Evolutionary conservation across 1,140 invertebrate genomes (phyloP), one percentile per base, ranked within the genome.

Genomic region (Drosophila albomicans): DNA sequence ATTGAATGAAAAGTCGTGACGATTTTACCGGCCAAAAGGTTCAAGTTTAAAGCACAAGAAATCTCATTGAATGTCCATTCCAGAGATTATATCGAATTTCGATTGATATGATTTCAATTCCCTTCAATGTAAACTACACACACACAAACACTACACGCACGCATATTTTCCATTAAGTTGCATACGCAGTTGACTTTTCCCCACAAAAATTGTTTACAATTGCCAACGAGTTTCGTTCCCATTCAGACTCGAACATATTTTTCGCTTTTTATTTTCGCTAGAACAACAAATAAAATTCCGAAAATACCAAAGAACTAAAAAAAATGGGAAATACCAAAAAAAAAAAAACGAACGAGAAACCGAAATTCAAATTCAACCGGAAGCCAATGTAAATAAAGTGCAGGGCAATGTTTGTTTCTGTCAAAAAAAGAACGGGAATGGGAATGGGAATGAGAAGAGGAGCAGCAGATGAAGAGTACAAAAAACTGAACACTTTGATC

Each of bases 371-470:
- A 89, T 74, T 89, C 85, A 85, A 85, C 86, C 85, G 85, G 85
- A 89, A 89, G 85, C 86, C 81, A 89, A 81, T 89, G 85, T 89
- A 89, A 89, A 89, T 89, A 89, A 89, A 89, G 69, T 81, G 85
- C 74, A 72, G 59, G 41, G 45, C 86, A 57, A 89, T 89, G 85
- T 89, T 89, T 89, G 85, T 89, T 85, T 89, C 85, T 82, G 85
- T 89, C 86, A 89, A 89, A 80, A 72, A 78, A 81, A 52, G 70
- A 72, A 38, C 7, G 32, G 7, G 7, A 32, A 32, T 32, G 32
- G 32, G 32, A 32, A 32, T 32, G 32, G 32, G 32, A 32, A 25
- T 25, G 6, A 49, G 52, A 75, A 56, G 25, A 57, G 71, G 61
- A 58, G 30, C 32, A 28, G 32, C 64, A 71, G 46, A 46, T 41